These are phyloP conservation scores for Thripadectes ignobilis DNA, from an alignment of 2,797 vertebrate genomes.

Conservation along the genomic window DNA sequence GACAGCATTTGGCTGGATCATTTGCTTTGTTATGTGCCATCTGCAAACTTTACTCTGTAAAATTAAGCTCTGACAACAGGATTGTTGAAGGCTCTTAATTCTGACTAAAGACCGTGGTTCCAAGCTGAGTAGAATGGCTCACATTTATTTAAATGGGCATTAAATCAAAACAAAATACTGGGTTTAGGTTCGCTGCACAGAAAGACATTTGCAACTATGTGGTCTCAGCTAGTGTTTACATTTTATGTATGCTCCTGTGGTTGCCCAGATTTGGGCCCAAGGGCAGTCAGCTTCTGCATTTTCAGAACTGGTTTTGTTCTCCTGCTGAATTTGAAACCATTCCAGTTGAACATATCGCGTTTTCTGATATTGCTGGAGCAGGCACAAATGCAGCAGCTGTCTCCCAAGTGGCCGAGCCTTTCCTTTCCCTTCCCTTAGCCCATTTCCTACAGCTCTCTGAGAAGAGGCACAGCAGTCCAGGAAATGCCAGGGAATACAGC, in stretches of 20 bases:
- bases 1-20: neutral
- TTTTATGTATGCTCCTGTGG: neutral
- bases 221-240: neutral
- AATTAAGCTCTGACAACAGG: neutral
- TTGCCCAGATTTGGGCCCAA: neutral
- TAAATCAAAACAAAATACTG: neutral
- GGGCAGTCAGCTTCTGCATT: neutral
- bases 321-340: neutral
- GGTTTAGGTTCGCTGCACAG: neutral
- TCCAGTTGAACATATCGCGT: neutral
- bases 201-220: neutral
- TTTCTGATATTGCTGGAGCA: neutral
- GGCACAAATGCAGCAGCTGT: neutral
- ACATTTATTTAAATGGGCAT: neutral
- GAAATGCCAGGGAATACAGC: fast-evolving
- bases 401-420: neutral
- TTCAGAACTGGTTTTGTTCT: neutral
- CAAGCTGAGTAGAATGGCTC: neutral
- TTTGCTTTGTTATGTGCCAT: neutral
- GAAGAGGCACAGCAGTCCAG: neutral
- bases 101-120: neutral
- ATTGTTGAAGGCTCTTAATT: neutral
- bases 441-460: fast-evolving
- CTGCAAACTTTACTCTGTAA: neutral
- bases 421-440: neutral